Base-by-base conservation (phyloP, 2,888 invertebrate genomes). In the Hyposoter dolosus region DNA sequence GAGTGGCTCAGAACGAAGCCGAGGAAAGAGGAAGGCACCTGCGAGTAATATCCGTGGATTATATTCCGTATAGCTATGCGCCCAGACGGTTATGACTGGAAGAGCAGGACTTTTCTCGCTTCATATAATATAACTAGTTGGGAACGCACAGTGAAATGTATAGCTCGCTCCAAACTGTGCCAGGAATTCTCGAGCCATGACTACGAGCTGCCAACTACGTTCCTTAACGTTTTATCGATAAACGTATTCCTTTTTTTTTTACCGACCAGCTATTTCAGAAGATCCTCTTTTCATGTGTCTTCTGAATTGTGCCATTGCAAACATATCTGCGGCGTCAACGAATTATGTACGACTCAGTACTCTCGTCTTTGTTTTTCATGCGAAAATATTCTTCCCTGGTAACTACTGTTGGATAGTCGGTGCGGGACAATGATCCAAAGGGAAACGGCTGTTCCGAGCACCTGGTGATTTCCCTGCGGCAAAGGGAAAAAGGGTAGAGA, bases 401-500 rank as follows among this genome's bases (percentile, higher is more conserved):
- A 76, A 83, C 83, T 68, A 60, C 71, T 19, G 79, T 75, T 65
- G 68, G 66, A 17, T 65, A 23, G 50, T 23, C 17, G 63, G 71
- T 35, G 65, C 10, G 56, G 69, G 23, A 28, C 28, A 65, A 43
- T 69, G 56, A 60, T 66, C 66, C 43, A 43, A 40, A 60, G 72
- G 77, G 35, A 80, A 86, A 80, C 43, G 76, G 80, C 60, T 82
- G 71, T 85, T 85, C 75, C n/a, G 47, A 40, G 75, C 80, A 83
- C 83, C 83, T 81, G 77, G 63, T 86, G 85, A 86, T 86, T 86
- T 86, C 85, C 85, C 85, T 86, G 85, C 81, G 85, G 85, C 80
- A 76, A 83, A 77, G 71, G 80, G 43, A 68, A 83, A 80, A 83
- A 71, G 75, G 60, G 60, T 63, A 68, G 82, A 68, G 69, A 28